Evolutionary conservation across 2,888 invertebrate species (phyloP).

Genomic region (Perizoma affinitatum): DNA sequence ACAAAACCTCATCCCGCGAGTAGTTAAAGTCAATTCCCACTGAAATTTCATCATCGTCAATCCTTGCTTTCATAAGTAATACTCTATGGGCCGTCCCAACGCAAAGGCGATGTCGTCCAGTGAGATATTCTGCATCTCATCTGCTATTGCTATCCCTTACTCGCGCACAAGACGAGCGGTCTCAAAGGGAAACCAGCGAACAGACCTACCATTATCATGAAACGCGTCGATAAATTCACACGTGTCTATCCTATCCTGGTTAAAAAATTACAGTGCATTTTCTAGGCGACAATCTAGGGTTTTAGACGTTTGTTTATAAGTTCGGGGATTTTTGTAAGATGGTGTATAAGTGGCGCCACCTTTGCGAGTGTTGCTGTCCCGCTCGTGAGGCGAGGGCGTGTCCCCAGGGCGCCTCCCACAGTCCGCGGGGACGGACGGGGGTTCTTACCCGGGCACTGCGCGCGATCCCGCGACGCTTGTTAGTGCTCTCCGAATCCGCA

Average conservation of each 20-base stretch:
- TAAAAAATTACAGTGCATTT: constrained; percentile 15
- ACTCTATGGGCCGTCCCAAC: constrained; percentile 74
- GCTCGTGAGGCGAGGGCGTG: constrained; percentile 85
- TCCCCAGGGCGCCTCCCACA: constrained; percentile 81
- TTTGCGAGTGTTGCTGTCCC: constrained; percentile 67
- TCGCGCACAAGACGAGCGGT: constrained; percentile 59
- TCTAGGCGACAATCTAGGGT: constrained; percentile 4
- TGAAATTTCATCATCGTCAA: constrained; percentile 84
- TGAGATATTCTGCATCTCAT: constrained; percentile 74
- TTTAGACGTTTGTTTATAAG: constrained; percentile 30
- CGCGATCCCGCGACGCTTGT: constrained; percentile 83
- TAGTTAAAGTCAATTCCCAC: constrained; percentile 81
- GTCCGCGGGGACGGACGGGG: constrained; percentile 82
- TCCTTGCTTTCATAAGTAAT: constrained; percentile 80
- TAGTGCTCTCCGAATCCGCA: constrained; percentile 83
- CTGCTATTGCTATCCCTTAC: constrained; percentile 68
- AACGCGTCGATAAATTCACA: constrained; percentile 48
- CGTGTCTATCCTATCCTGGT: constrained; percentile 31
- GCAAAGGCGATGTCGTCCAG: constrained; percentile 66
- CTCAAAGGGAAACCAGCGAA: constrained; percentile 68
- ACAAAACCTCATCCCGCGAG: constrained; percentile 73
- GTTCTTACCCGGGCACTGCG: constrained; percentile 81
- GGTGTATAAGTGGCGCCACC: constrained; percentile 72
- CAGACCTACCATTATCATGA: constrained; percentile 63
- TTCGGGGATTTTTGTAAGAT: constrained; percentile 37